Conservation (phyloP, 2,113 vertebrate species). For the Eptesicus fuscus region DNA sequence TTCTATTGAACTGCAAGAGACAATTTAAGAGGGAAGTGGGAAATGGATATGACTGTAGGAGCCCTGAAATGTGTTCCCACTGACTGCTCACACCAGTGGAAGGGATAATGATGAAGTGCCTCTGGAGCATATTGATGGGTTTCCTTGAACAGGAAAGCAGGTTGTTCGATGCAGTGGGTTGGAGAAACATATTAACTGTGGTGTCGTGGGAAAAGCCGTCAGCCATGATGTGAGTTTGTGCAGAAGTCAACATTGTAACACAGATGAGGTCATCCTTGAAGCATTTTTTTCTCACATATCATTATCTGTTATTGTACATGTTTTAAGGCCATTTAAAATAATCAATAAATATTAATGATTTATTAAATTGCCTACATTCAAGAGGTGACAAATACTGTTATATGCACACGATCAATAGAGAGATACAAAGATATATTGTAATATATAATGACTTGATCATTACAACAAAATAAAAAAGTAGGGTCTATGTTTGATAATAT, state of each 20-base stretch:
- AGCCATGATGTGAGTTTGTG: neutral
- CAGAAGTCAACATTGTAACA: neutral
- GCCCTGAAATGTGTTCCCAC: neutral
- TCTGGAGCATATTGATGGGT: neutral
- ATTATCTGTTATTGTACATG: neutral
- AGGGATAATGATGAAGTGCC: conserved; percentile 12
- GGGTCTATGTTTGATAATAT: neutral
- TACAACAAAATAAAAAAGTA: neutral
- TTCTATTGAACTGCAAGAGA: conserved; percentile 32
- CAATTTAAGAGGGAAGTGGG: conserved; percentile 10
- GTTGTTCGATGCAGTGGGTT: neutral
- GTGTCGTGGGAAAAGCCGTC: neutral
- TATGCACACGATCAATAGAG: conserved; percentile 53
- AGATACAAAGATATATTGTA: conserved; percentile 36
- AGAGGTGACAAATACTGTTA: conserved; percentile 57
- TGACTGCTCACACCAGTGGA: neutral
- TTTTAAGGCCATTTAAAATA: conserved; percentile 40
- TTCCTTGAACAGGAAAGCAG: conserved; percentile 6
- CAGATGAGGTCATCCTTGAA: conserved; percentile 6
- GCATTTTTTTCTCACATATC: neutral
- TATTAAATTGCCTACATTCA: conserved; percentile 46
- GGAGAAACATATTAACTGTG: conserved; percentile 26
- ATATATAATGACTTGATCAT: neutral
- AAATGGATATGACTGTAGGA: neutral
- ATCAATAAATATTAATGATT: conserved; percentile 66